Base-by-base conservation (phyloP, 2,113 vertebrate genomes). In the Conger conger region DNA sequence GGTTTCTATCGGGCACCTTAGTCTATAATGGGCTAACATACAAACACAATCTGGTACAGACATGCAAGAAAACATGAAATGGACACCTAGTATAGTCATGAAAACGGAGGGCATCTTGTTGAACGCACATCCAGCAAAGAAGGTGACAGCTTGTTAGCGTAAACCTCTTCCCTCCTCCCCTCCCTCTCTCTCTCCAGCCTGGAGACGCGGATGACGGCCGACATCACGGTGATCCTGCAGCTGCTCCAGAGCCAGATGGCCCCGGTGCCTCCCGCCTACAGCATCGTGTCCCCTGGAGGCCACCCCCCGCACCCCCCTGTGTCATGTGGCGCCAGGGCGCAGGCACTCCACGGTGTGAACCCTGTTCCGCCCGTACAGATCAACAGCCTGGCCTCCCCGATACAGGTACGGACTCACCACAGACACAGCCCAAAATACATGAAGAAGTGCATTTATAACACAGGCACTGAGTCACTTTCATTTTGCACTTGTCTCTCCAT, bases 181-280 rank as follows among this genome's bases (percentile, higher is more conserved):
- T 23, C 9, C 85, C 17, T 54, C 38, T 86, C 76, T 35, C 63
- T 82, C 90, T 87, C 42, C 90, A 99, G 98, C 92, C 87, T 99
- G 90, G 98, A 99, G 92, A 97, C 96, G 82, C 96, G 96, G 53
- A 94, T 99, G 96, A 96, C 96, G 37, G 95, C 97, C 38, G 98
- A 99, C 86, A 97, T 99, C 89, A 96, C 89, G 11, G 92, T 95
- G 85, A 97, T 99, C 90, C 96, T 99, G 9, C 97, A 99, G 94
- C 96, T 99, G 42, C 96, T 99, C 73, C 97, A 98, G 90, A 93
- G 96, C 85, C 97, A 99, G 90, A 93, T 95, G 15, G 92, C 96
- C 82, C 96, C 96, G 77, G 96, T 97, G 80, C 96, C 96, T 1
- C 94, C 96, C 0, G 95, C 96, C 0, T 99, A 96, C 88, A 95